Evolutionary conservation across 2,888 invertebrate species (phyloP).

Genomic region (Scrobipalpa atriplicella): DNA sequence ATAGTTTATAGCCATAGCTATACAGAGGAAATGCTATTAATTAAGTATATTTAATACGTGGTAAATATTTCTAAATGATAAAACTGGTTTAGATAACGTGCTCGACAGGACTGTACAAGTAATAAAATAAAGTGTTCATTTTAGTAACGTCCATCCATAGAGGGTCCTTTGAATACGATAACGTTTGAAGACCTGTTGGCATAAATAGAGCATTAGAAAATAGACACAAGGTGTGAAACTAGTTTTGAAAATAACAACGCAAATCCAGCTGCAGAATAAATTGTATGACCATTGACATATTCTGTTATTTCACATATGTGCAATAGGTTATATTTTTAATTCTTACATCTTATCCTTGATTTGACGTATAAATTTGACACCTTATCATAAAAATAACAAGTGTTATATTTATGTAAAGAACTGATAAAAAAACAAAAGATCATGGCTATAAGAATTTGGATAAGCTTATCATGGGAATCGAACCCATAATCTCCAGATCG

Average conservation of each 20-base stretch:
- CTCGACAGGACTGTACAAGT: slow-evolving; percentile 5
- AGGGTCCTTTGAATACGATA: neutral
- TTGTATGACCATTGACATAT: too few species aligned
- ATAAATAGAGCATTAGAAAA: slow-evolving; percentile 2
- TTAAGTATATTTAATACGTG: slow-evolving; percentile 13
- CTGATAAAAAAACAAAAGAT: too few species aligned
- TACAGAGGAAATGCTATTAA: slow-evolving; percentile 14
- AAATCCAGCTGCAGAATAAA: neutral
- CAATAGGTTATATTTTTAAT: too few species aligned
- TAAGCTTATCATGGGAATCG: too few species aligned
- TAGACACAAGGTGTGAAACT: neutral
- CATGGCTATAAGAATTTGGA: too few species aligned
- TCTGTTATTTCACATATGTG: too few species aligned
- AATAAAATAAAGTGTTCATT: slow-evolving; percentile 1
- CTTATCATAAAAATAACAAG: too few species aligned
- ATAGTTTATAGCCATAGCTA: neutral
- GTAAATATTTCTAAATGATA: slow-evolving; percentile 13
- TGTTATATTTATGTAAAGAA: too few species aligned
- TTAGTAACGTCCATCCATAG: neutral
- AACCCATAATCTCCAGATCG: too few species aligned
- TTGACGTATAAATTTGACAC: too few species aligned
- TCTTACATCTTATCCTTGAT: too few species aligned
- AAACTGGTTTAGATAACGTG: slow-evolving; percentile 22
- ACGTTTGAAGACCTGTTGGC: neutral
- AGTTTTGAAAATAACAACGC: neutral